These are phyloP conservation scores for Chaetodon auriga DNA, from an alignment of 2,113 vertebrate genomes.

Conservation along the genomic window DNA sequence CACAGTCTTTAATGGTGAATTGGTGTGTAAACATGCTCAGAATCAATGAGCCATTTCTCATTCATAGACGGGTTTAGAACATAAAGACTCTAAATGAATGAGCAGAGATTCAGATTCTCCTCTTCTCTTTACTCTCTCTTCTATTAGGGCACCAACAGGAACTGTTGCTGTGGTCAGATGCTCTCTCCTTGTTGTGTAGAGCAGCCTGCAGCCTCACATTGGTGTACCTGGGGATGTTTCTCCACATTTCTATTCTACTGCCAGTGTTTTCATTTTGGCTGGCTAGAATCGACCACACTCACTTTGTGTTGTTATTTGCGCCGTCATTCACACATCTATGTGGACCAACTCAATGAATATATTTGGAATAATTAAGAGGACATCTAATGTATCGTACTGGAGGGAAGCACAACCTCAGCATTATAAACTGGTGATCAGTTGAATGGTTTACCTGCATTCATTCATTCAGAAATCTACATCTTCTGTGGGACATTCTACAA, in stretches of 20 bases:
- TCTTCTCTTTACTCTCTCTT: not conserved
- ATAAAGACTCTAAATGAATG: not conserved
- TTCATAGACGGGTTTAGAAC: not conserved
- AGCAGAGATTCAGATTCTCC: not conserved
- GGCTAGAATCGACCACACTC: not conserved
- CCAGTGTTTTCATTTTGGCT: not conserved
- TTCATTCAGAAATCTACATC: no score
- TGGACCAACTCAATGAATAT: not conserved
- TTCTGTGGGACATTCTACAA: no score
- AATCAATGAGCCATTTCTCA: not conserved
- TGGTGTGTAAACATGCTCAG: not conserved
- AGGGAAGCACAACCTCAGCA: no score
- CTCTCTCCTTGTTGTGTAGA: no score
- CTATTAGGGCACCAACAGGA: not conserved
- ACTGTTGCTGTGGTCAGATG: not conserved
- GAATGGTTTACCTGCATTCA: no score
- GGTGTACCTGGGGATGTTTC: not conserved
- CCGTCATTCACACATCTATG: not conserved
- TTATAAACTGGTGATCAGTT: no score
- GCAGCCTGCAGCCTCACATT: not conserved
- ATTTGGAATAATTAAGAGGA: not conserved
- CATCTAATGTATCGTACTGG: not conserved
- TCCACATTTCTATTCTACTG: not conserved
- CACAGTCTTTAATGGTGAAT: not conserved
- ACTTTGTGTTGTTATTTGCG: not conserved